These are phyloP conservation scores for Grammomys dolichurus DNA, from an alignment of 2,113 vertebrate species.

Conservation along the genomic window DNA sequence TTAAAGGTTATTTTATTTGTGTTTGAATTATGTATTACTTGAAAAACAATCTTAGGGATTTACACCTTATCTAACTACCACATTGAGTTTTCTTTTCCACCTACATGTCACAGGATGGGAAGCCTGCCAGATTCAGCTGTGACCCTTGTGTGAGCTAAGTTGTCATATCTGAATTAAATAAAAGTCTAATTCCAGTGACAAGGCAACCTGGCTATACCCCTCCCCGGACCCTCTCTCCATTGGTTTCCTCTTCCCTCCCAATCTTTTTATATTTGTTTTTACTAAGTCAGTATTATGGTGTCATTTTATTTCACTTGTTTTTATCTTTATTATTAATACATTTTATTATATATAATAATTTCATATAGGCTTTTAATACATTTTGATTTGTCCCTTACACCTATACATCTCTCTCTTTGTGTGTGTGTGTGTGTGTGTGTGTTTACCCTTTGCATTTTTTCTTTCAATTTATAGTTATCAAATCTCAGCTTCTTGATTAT, in stretches of 20 bases:
- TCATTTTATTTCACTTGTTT: background rate
- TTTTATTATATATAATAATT: background rate
- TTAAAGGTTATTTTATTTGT: constrained; percentile 49
- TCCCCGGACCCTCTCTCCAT: background rate
- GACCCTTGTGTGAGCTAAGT: background rate
- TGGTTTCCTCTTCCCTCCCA: no score
- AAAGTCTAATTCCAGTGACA: background rate
- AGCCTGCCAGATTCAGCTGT: background rate
- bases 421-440: no score
- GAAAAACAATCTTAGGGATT: constrained; percentile 46
- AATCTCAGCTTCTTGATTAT: background rate
- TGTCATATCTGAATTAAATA: constrained; percentile 21
- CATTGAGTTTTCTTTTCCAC: background rate
- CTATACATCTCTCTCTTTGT: no score
- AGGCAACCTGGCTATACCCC: background rate
- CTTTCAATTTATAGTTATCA: background rate
- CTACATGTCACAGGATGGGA: background rate
- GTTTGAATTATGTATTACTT: constrained; percentile 51
- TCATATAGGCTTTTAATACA: background rate
- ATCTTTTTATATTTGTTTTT: no score
- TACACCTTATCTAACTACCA: constrained; percentile 43
- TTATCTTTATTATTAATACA: background rate
- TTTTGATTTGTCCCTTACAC: background rate
- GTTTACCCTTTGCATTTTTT: background rate
- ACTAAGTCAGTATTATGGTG: background rate